phyloP scores from a whole-genome alignment of 2,113 vertebrate genomes.

The Bubalus kerabau region DNA sequence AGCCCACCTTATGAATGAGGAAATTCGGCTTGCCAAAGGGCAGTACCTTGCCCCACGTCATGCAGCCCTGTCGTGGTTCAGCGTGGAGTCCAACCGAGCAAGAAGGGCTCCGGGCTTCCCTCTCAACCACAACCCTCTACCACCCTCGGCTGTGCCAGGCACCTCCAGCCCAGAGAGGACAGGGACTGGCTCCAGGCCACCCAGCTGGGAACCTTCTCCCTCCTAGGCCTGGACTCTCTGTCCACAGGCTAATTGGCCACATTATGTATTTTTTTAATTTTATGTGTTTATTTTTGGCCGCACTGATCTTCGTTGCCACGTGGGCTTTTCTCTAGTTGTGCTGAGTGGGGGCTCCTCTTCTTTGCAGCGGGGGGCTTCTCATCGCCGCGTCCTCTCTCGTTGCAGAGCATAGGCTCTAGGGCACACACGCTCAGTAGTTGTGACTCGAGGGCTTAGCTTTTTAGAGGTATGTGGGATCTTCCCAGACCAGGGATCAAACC shows the following conservation, averaged over 20 bases:
- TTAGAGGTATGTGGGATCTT: background rate
- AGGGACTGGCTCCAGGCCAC: background rate
- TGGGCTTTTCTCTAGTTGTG: background rate
- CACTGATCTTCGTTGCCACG: background rate
- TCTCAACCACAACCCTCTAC: background rate
- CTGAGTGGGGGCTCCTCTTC: background rate
- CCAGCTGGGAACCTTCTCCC: background rate
- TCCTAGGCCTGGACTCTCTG: background rate
- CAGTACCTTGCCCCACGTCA: background rate
- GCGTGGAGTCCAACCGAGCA: background rate
- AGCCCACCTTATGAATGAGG: background rate
- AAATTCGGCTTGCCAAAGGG: background rate
- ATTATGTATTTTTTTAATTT: background rate
- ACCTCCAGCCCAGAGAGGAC: background rate
- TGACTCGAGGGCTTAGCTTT: background rate
- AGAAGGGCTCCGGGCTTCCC: background rate
- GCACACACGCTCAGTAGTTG: background rate
- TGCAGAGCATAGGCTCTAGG: background rate
- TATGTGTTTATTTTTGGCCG: background rate
- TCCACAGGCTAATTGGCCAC: background rate
- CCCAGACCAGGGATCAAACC: background rate
- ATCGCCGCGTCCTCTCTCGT: accelerated
- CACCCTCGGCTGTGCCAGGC: background rate
- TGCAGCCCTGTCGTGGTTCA: background rate
- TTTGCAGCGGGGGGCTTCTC: background rate